Base-by-base conservation (phyloP, 2,113 vertebrate species). In the Camelus bactrianus region DNA sequence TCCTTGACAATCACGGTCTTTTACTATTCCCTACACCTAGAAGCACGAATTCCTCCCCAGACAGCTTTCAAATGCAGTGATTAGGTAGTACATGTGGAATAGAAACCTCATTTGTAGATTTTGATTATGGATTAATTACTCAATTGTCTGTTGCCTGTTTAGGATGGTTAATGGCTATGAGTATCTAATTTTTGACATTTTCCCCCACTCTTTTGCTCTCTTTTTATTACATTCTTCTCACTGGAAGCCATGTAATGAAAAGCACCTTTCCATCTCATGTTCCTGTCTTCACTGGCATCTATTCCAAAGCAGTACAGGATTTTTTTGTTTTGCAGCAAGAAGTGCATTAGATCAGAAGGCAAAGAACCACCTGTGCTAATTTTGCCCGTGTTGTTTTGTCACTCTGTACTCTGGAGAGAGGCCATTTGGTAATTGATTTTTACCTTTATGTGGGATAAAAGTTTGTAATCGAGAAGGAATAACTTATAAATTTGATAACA, bases 1-100 rank as follows among this genome's bases (percentile, higher is more conserved):
- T 96, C 65, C 35, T n/a, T 77, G 70, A 93, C 22, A 97, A 35
- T 65, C 38, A 4, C 8, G 64, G 13, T n/a, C 82, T 97, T 70
- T 93, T 82, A 67, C 69, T 81, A 4, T 62, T 46, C 42, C 26
- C 62, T n/a, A 56, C 9, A 15, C 48, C 86, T 62, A 26, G 69
- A 69, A 93, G 32, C 5, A 22, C 26, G 80, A 88, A 77, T 46
- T 79, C n/a, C 20, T 90, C 3, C 75, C 64, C 56, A 75, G n/a
- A 38, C 20, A 92, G 76, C 35, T 81, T 95, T 93, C n/a, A 14
- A n/a, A 73, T 88, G 9, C 6, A 13, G 42, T 0, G 24, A 30
- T 80, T 65, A 65, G 8, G 11, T 20, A 24, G 32, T 20, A 1
- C 62, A n/a, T 19, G 2, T 82, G 13, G 38, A 42, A 93, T 56